Evolutionary conservation across 35 echinoderm and acorn worm genomes (phyloP).

Genomic region (Heliocidaris erythrogramma): DNA sequence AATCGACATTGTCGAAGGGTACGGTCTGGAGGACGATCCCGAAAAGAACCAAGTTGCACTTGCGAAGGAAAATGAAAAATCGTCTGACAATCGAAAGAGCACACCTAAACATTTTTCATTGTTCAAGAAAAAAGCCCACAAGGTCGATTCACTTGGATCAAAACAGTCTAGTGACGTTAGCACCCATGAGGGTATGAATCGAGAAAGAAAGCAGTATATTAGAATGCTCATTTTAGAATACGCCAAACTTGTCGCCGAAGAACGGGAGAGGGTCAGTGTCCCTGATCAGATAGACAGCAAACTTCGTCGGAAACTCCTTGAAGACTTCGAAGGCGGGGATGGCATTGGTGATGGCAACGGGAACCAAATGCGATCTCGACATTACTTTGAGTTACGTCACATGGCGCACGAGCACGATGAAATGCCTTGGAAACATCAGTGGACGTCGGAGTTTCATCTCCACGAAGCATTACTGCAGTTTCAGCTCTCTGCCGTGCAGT

Average conservation of each 20-base stretch:
- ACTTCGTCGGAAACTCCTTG: neutral
- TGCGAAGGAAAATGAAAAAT: neutral
- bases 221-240: constrained; percentile 64
- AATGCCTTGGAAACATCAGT: constrained; percentile 23
- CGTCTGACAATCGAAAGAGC: neutral
- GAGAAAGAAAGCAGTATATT: constrained; percentile 39
- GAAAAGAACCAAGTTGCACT: neutral
- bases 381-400: neutral
- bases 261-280: neutral
- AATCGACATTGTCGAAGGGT: neutral
- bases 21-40: neutral
- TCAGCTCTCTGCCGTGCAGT: constrained; percentile 34
- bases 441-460: constrained; percentile 14
- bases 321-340: neutral
- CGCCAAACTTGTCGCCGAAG: constrained; percentile 57
- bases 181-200: neutral
- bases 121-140: neutral
- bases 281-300: neutral
- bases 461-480: constrained; percentile 26
- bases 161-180: neutral
- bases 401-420: constrained; percentile 44
- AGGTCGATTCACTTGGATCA: neutral
- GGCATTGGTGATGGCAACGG: neutral
- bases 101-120: neutral
- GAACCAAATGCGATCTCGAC: neutral